These are phyloP conservation scores for Alexandromys fortis DNA, from an alignment of 2,113 vertebrate genomes.

Conservation along the genomic window DNA sequence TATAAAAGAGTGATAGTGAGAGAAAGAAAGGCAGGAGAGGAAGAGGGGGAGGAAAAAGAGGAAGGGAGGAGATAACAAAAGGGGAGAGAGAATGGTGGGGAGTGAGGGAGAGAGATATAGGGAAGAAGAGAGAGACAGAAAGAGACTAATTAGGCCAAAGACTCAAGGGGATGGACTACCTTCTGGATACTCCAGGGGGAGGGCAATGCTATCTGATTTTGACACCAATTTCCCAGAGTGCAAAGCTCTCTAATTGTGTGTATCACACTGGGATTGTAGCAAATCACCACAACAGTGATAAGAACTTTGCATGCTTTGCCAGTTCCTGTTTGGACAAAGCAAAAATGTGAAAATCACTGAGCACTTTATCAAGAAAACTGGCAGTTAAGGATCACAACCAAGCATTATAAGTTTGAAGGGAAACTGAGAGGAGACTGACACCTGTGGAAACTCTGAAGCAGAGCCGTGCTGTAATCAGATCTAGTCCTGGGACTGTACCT, in stretches of 20 bases:
- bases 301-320: neutral
- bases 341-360: neutral
- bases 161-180: neutral
- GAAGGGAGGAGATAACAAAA: neutral
- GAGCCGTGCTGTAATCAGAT: neutral
- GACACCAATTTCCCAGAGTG: neutral
- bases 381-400: neutral
- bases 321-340: neutral
- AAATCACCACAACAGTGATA: neutral
- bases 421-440: neutral
- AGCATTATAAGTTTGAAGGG: neutral
- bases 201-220: neutral
- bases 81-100: neutral
- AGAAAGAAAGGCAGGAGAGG: neutral
- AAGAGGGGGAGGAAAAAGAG: fast-evolving
- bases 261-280: neutral
- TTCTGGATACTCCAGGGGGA: neutral
- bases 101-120: too few species aligned
- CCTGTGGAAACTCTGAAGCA: neutral
- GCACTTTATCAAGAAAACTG: neutral
- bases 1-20: fast-evolving
- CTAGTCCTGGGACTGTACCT: neutral
- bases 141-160: neutral
- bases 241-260: neutral
- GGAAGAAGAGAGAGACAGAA: neutral